Evolutionary conservation across 2,113 vertebrate species (phyloP).

Genomic region (Dendropsophus ebraccatus): DNA sequence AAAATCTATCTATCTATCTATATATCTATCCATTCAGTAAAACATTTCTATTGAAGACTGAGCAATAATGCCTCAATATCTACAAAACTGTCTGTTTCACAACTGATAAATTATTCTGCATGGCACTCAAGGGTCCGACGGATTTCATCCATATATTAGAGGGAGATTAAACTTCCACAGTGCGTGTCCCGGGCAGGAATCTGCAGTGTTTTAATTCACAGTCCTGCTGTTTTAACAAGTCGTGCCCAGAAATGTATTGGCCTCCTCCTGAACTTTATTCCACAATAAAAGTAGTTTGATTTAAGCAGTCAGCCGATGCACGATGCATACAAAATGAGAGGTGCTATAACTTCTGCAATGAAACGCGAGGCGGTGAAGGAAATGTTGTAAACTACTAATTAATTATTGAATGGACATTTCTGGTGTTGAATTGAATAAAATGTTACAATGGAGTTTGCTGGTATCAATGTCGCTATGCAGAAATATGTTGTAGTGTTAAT

Average conservation of each 20-base stretch:
- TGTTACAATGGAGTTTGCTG: slow-evolving; percentile 6
- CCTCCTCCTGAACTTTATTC: slow-evolving; percentile 59
- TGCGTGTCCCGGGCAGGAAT: slow-evolving; percentile 48
- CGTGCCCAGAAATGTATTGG: slow-evolving; percentile 59
- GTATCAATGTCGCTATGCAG: neutral
- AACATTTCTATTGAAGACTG: slow-evolving; percentile 32
- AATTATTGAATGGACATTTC: slow-evolving; percentile 41
- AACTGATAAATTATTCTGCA: slow-evolving; percentile 50
- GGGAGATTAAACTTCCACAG: slow-evolving; percentile 54
- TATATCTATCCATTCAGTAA: neutral
- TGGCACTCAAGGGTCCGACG: slow-evolving; percentile 41
- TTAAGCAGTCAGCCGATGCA: slow-evolving; percentile 45
- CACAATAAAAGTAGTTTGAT: slow-evolving; percentile 57
- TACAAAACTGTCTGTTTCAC: slow-evolving; percentile 5
- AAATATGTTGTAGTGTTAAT: neutral
- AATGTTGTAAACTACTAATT: slow-evolving; percentile 47
- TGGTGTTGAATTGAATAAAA: slow-evolving; percentile 14
- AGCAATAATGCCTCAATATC: slow-evolving; percentile 21
- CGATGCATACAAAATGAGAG: slow-evolving; percentile 46
- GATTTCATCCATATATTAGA: slow-evolving; percentile 47
- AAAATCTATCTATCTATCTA: no score
- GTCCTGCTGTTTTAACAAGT: slow-evolving; percentile 50
- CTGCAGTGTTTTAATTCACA: slow-evolving; percentile 58
- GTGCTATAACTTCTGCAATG: slow-evolving; percentile 48
- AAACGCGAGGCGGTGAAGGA: slow-evolving; percentile 31